Evolutionary conservation across 2,888 invertebrate genomes (phyloP), one percentile per base, ranked within the genome.

Genomic region (Dorcus hopei): DNA sequence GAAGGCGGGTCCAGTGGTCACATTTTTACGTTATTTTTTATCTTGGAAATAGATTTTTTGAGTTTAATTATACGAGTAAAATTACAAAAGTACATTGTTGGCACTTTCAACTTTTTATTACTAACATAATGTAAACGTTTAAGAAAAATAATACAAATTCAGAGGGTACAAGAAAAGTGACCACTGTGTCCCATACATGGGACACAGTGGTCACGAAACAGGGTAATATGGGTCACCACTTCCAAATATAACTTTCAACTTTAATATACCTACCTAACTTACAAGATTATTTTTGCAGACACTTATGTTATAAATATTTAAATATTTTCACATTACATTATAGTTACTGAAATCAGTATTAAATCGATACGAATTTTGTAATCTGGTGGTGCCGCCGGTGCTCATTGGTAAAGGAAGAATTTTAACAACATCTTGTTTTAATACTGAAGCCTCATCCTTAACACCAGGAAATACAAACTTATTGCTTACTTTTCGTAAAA

Each of bases 401-500:
- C 11, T 54, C 38, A 54, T n/a, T 38, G 45, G 54, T 47, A 39
- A 14, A 8, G 33, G 54, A 54, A 45, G 54, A 47, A 19, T 45
- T 26, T 11, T 54, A 47, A 54, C 54, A 54, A 26, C 38, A 54
- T 54, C 54, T 23, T 3, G 3, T 38, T 14, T 43, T 54, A 19
- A 38, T 47, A 54, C 47, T 54, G 33, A 23, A 38, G 47, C 33
- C 7, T 54, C 43, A 54, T 54, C 47, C 39, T 53, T 53, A 53
- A 53, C 45, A 45, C 33, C 16, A 45, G 54, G 45, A 54, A 54
- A 54, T 54, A 54, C 33, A 54, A 47, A 54, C 2, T 54, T 54
- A 54, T 54, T 54, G 7, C 47, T 19, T 38, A 33, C 54, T 47
- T 54, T 47, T 33, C 49, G 14, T 43, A 54, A 43, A 23, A 54